These are phyloP conservation scores for Chlamydotis undulata DNA, from an alignment of 2,113 vertebrate genomes.

Conservation along the genomic window DNA sequence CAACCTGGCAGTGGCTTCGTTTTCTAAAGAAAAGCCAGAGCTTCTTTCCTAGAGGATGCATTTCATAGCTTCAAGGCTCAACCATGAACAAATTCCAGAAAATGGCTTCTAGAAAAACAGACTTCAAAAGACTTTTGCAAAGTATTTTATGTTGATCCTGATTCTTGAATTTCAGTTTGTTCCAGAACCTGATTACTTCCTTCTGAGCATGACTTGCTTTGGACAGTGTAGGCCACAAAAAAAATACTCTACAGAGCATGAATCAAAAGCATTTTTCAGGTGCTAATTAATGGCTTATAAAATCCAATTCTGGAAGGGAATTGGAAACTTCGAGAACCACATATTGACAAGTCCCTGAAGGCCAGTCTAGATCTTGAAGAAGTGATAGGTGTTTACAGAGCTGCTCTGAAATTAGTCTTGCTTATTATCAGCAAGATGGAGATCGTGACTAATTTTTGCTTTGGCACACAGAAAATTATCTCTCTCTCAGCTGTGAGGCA, in stretches of 20 bases:
- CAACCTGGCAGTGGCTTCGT: background rate
- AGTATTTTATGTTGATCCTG: background rate
- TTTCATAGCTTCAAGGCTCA: background rate
- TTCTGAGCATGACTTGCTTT: slow-evolving; percentile 14
- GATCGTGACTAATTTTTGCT: background rate
- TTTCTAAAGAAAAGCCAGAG: slow-evolving; percentile 5
- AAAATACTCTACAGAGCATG: background rate
- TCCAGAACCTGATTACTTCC: background rate
- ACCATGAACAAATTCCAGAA: background rate
- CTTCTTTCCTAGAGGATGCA: background rate
- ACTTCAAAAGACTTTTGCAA: background rate
- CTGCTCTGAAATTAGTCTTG: slow-evolving; percentile 38
- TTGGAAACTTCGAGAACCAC: background rate
- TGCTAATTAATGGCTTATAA: slow-evolving; percentile 32
- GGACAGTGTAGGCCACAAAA: background rate
- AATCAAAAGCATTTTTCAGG: slow-evolving; percentile 22
- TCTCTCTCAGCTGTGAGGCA: background rate
- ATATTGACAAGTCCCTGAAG: background rate
- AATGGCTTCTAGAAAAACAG: background rate
- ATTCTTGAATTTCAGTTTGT: slow-evolving; percentile 6
- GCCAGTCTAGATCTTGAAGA: background rate
- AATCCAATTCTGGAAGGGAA: slow-evolving; percentile 25
- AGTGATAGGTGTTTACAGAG: background rate
- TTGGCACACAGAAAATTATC: slow-evolving; percentile 46
- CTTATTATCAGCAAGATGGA: slow-evolving; percentile 41